These are phyloP conservation scores for Gymnobelideus leadbeateri DNA, from an alignment of 2,113 vertebrate genomes.

Conservation along the genomic window DNA sequence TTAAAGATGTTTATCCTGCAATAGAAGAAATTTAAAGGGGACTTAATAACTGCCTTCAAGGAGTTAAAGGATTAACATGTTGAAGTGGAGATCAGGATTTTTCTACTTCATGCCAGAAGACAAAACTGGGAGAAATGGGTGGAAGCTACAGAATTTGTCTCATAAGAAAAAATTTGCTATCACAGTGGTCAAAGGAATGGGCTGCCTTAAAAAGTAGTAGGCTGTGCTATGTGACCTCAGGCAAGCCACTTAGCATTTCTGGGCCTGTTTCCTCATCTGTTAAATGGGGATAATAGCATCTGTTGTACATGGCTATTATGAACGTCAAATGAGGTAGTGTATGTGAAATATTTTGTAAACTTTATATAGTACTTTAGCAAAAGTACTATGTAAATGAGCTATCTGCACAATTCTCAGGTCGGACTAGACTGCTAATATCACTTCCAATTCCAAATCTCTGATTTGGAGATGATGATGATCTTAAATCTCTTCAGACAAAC, in stretches of 20 bases:
- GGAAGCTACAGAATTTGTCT: not conserved
- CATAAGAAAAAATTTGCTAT: not conserved
- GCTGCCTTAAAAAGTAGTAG: not conserved
- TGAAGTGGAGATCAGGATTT: not conserved
- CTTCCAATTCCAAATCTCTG: not conserved
- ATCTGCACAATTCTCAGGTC: not conserved
- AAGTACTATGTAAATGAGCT: not conserved
- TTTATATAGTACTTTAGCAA: not conserved
- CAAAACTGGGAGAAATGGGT: not conserved
- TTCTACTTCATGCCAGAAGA: not conserved
- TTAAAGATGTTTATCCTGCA: not conserved
- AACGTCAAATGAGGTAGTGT: not conserved
- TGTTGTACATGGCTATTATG: not conserved
- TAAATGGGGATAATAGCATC: not conserved
- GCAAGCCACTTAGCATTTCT: not conserved
- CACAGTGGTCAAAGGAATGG: not conserved
- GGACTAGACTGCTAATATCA: not conserved
- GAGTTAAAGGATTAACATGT: not conserved
- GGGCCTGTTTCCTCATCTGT: not conserved
- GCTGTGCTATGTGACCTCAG: not conserved
- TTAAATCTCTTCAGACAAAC: not conserved
- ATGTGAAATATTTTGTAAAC: not conserved
- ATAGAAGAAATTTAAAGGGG: not conserved
- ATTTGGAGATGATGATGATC: too few relatives aligned
- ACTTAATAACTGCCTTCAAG: not conserved